phyloP scores from a whole-genome alignment of 2,113 vertebrate genomes.

The Rhinoderma darwinii region DNA sequence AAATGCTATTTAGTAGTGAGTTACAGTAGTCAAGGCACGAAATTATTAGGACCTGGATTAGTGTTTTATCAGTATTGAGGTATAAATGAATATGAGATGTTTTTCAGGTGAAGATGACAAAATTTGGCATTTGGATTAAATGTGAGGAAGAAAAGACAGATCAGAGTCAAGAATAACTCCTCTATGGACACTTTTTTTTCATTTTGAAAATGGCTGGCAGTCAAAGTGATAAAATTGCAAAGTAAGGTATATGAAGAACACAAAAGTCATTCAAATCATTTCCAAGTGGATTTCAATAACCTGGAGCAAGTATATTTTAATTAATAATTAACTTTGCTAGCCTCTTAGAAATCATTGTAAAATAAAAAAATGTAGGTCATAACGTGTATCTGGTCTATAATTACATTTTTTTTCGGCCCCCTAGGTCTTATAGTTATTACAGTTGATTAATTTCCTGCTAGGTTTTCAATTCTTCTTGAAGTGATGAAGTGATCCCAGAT shows the following conservation, averaged over 20 bases:
- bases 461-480: conserved; percentile 51
- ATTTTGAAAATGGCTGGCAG: background rate
- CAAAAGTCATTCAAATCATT: conserved; percentile 31
- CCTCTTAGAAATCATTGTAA: conserved; percentile 39
- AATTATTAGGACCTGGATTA: too few relatives aligned
- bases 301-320: conserved; percentile 51
- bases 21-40: too few relatives aligned
- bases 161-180: too few relatives aligned
- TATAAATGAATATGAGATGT: too few relatives aligned
- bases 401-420: conserved; percentile 35
- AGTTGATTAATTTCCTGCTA: conserved; percentile 52
- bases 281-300: conserved; percentile 31
- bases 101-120: too few relatives aligned
- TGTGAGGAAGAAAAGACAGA: too few relatives aligned
- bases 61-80: too few relatives aligned
- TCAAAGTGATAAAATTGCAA: conserved; percentile 21
- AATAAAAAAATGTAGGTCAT: conserved; percentile 52
- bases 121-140: too few relatives aligned
- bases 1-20: too few relatives aligned
- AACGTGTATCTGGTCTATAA: conserved; percentile 26
- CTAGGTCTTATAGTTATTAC: conserved; percentile 26
- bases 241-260: conserved; percentile 15
- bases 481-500: conserved; percentile 37
- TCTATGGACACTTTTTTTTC: background rate
- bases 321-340: conserved; percentile 55